Base-by-base conservation (phyloP, 1,140 invertebrate species). In the Capitella teleta region DNA sequence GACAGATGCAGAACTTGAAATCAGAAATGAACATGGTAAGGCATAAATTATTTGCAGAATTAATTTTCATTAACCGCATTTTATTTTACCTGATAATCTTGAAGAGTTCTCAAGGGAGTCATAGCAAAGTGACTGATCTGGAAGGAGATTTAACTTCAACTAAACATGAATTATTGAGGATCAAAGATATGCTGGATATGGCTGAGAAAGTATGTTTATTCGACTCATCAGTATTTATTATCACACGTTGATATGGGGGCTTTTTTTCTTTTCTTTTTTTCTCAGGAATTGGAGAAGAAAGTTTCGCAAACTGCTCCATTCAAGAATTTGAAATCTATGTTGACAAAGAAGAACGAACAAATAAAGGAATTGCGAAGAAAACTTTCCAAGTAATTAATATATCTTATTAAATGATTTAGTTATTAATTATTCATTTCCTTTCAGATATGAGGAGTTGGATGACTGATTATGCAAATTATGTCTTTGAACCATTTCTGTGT, bases 241-340 rank as follows among this genome's bases (percentile, higher is more conserved):
- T 34, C 10, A 34, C 16, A 16, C 10, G 10, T 34, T 34, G 16
- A 1, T 34, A 34, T 34, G 10, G 1, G 10, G 32, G 10, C 10
- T 34, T 12, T 41, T 10, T 41, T 18, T 24, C 12, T 38, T 38
- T 12, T 40, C 6, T n/a, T 19, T 28, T 44, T 26, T 8, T 59
- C 58, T 23, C 49, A 74, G 73, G 79, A 80, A 63, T 60, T 80
- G 34, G 78, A 80, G 52, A 76, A 75, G 61, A 80, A 80, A 62
- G 67, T 71, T 6, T 76, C 74, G 57, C 71, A 77, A 59, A 80
- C 79, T 18, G 67, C 67, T 24, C 77, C 77, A 28, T 80, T 78
- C 55, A 73, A 70, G 51, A 81, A 80, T 58, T 70, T 81, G 67
- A 80, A 80, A 57, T 74, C 74, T 55, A 80, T 81, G 63, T 61